Evolutionary conservation across 2,888 invertebrate genomes (phyloP).

Genomic region (Cataglyphis cursor): DNA sequence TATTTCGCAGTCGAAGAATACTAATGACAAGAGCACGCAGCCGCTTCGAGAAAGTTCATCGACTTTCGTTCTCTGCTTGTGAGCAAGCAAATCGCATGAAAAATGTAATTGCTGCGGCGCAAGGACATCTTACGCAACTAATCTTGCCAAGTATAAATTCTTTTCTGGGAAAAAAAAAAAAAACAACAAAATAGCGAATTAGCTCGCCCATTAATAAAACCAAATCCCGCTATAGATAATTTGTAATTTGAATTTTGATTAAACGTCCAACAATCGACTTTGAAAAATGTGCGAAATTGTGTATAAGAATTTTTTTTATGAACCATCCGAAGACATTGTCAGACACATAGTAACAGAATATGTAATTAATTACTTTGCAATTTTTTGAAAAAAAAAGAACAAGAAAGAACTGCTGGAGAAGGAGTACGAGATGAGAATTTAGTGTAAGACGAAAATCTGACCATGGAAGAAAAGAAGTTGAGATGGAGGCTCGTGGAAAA

Average conservation of each 20-base stretch:
- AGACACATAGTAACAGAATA: too few relatives aligned
- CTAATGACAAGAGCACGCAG: conserved; percentile 69
- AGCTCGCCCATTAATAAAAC: conserved; percentile 17
- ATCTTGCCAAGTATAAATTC: background rate
- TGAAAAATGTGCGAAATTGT: background rate
- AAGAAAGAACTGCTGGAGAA: too few relatives aligned
- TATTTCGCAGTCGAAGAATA: conserved; percentile 68
- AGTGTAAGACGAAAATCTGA: too few relatives aligned
- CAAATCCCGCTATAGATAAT: conserved; percentile 37
- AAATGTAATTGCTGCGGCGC: conserved; percentile 22
- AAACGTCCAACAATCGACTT: conserved; percentile 18
- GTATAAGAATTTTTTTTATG: too few relatives aligned
- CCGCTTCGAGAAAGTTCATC: conserved; percentile 63
- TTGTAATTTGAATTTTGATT: conserved; percentile 12
- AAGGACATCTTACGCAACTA: conserved; percentile 44
- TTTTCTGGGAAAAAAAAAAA: too few relatives aligned
- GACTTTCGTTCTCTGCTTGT: conserved; percentile 33
- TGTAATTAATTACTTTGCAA: too few relatives aligned
- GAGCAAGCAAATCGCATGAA: conserved; percentile 22
- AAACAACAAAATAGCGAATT: background rate
- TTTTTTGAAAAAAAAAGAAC: too few relatives aligned
- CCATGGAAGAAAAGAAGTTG: too few relatives aligned
- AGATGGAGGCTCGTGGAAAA: too few relatives aligned
- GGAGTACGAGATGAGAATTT: too few relatives aligned
- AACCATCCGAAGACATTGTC: too few relatives aligned